Evolutionary conservation across 1,140 invertebrate genomes (phyloP), one percentile per base, ranked within the genome.

Genomic region (Antheraea pernyi): DNA sequence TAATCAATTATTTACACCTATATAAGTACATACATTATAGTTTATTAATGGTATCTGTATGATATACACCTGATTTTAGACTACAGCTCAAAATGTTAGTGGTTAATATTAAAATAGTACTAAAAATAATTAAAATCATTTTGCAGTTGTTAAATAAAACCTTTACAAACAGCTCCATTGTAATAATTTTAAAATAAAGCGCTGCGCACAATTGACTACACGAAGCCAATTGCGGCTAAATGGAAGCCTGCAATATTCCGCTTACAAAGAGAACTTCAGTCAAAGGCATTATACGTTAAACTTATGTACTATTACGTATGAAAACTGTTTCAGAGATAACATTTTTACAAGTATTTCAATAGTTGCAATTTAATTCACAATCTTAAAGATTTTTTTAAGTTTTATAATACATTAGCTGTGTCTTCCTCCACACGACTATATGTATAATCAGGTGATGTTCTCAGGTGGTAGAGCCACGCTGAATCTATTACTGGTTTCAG

Each of bases 161-260:
- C 16, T 53, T 13, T 53, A 6, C 5, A 53, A 13, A 16, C 11
- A 53, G 46, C 46, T 53, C 13, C 16, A 53, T 16, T 16, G 46
- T 53, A 16, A n/a, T 53, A 30, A 22, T 61, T 61, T 61, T 61
- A 10, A 30, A 61, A 61, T 36, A 61, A 64, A 42, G 62, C 37
- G 13, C 18, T 19, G 62, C 62, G 37, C 18, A 64, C 62, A 64
- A 64, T 64, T 64, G 22, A 42, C 30, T 64, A n/a, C n/a, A 64
- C 37, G 22, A 70, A 62, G 42, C 70, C 69, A 37, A 68, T 66
- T 58, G 61, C 65, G 63, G 59, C 48, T 18, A 70, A 60, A 68
- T 62, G 68, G 68, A 71, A 71, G 70, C 70, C 68, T 61, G 63
- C 62, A 61, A 66, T 59, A 58, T 64, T 63, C 19, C 10, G 19